These are phyloP conservation scores for Xylophagus ater DNA, from an alignment of 2,888 invertebrate species.

Conservation along the genomic window DNA sequence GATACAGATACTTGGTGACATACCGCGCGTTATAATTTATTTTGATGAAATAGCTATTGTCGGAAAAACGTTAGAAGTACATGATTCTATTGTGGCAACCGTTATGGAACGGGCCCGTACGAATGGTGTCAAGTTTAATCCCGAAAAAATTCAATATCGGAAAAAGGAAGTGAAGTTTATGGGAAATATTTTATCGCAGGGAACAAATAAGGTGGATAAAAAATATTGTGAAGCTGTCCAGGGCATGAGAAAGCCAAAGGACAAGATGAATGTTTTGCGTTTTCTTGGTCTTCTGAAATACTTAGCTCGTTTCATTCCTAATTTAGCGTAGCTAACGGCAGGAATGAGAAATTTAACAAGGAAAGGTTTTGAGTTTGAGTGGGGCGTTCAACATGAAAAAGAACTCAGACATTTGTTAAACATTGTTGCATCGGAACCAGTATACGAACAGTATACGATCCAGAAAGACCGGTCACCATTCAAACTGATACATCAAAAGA, in stretches of 20 bases:
- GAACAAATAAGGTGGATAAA: constrained; percentile 18
- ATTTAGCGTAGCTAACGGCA: constrained; percentile 14
- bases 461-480: constrained; percentile 21
- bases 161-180: constrained; percentile 20
- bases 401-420: neutral
- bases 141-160: constrained; percentile 22
- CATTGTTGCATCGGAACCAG: constrained; percentile 13
- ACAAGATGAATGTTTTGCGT: constrained; percentile 13
- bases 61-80: constrained; percentile 16
- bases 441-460: constrained; percentile 21
- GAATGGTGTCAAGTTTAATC: constrained; percentile 21
- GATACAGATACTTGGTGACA: constrained; percentile 26
- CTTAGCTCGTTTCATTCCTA: constrained; percentile 19
- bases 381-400: neutral
- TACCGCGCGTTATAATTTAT: constrained; percentile 26
- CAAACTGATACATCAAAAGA: constrained; percentile 23
- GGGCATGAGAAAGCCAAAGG: constrained; percentile 11
- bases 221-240: constrained; percentile 18
- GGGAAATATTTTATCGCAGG: constrained; percentile 21
- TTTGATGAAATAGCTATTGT: constrained; percentile 29
- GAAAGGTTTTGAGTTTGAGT: constrained; percentile 2
- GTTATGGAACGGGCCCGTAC: constrained; percentile 16
- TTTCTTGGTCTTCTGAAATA: constrained; percentile 18
- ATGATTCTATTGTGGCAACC: constrained; percentile 14
- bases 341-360: constrained; percentile 12